Evolutionary conservation across 2,888 invertebrate genomes (phyloP), one percentile per base, ranked within the genome.

Genomic region (Micropterix aruncella): DNA sequence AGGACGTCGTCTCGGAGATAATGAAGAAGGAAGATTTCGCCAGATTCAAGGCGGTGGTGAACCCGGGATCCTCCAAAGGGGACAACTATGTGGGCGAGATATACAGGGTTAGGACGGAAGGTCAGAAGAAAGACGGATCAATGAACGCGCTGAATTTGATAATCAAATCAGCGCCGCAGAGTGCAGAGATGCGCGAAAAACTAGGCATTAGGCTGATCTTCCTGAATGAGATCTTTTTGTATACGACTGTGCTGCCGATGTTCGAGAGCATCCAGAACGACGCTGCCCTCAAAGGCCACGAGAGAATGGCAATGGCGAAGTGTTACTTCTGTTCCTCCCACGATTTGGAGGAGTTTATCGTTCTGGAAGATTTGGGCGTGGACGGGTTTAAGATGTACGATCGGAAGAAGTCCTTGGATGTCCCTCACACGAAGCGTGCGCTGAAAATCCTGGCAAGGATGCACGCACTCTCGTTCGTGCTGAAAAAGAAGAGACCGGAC

Each of bases 391-490:
- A 18, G 15, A 43, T 52, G 37, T 44, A 44, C 16, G 44, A 53
- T 18, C 45, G 46, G 27, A 43, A 41, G 39, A 39, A 45, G 37
- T 45, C 51, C 2, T 38, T 52, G 37, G 46, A 47, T 18, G 17
- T 45, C 3, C n/a, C 46, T 2, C 51, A 52, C 16, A 36, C 48
- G 3, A 37, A 45, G 39, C 37, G 44, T 3, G 47, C 52, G 4
- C 38, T 55, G 16, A 43, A 45, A 16, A 42, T 45, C n/a, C 50
- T 52, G 39, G 55, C 52, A 7, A 52, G 48, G 37, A 44, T 47
- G 3, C 55, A 55, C 19, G 55, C 52, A 2, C 14, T 51, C 9
- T 52, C 53, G 4, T 52, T 52, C 39, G 55, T 50, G 2, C 40
- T 54, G 36, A 44, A 44, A 18, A 45, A 51, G 7, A 50, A 27